Conservation (phyloP, 2,888 invertebrate species). For the Tuta absoluta region DNA sequence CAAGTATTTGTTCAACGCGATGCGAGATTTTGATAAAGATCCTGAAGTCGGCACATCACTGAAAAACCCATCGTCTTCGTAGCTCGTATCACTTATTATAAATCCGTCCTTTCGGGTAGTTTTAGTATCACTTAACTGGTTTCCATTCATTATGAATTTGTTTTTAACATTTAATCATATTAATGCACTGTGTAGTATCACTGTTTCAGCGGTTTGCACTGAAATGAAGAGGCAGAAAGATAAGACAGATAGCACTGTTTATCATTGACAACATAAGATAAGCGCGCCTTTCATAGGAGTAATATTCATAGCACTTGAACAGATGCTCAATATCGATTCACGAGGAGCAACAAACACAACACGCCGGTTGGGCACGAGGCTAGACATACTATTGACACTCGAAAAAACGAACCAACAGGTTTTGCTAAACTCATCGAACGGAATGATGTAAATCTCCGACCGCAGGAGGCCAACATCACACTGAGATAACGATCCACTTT, state of each 20-base stretch:
- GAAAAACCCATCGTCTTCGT: conserved; percentile 68
- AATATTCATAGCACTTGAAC: conserved; percentile 39
- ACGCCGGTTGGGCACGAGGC: conserved; percentile 57
- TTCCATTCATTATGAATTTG: conserved; percentile 47
- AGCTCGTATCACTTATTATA: conserved; percentile 41
- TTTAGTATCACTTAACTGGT: conserved; percentile 37
- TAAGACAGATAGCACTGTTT: conserved; percentile 6
- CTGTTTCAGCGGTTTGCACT: conserved; percentile 42
- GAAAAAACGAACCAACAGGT: conserved; percentile 71
- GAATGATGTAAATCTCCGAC: conserved; percentile 62
- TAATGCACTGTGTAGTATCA: neutral
- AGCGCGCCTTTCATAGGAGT: conserved; percentile 43
- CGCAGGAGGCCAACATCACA: conserved; percentile 47
- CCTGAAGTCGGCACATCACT: conserved; percentile 65
- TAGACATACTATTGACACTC: conserved; percentile 66
- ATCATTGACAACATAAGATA: conserved; percentile 32
- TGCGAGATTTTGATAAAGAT: conserved; percentile 65
- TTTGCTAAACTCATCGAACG: conserved; percentile 61
- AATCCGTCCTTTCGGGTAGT: conserved; percentile 36
- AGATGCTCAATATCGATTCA: conserved; percentile 34
- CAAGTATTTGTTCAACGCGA: conserved; percentile 71
- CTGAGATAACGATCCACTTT: conserved; percentile 36
- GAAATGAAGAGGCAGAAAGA: conserved; percentile 45
- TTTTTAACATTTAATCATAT: conserved; percentile 1
- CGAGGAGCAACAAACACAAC: conserved; percentile 40